A percentile compares a stretch with the other conserved stretches of the same genome.
phyloP scores from a whole-genome alignment of 2,113 vertebrate species.

The Lathamus discolor region DNA sequence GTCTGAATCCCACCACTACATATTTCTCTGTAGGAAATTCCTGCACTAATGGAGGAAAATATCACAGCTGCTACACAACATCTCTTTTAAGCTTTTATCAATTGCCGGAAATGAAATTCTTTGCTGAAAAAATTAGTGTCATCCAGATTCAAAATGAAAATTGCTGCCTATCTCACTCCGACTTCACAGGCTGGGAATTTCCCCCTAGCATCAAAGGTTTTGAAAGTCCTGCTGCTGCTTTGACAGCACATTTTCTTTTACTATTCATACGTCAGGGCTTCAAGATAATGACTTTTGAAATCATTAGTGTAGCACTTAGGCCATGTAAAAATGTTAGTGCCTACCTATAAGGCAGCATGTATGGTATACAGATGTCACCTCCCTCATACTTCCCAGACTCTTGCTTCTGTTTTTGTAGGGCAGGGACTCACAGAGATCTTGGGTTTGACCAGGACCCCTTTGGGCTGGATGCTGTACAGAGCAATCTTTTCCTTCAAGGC shows the following conservation, averaged over 20 bases:
- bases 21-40: background rate
- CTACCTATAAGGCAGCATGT: background rate
- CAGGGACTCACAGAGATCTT: background rate
- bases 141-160: constrained; percentile 2
- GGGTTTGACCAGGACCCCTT: background rate
- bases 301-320: background rate
- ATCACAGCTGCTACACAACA: background rate
- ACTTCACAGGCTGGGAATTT: background rate
- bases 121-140: constrained; percentile 1
- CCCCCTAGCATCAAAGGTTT: background rate
- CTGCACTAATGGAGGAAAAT: background rate
- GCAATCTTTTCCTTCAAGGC: background rate
- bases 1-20: background rate
- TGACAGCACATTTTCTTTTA: background rate
- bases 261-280: background rate
- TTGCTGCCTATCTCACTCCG: background rate
- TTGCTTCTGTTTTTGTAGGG: background rate
- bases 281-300: background rate
- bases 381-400: background rate
- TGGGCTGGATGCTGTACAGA: background rate
- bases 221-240: background rate
- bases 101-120: constrained; percentile 3
- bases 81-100: background rate
- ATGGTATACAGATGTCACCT: background rate
- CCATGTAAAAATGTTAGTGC: accelerated